Evolutionary conservation across 2,888 invertebrate species (phyloP).

Genomic region (Lypha dubia): DNA sequence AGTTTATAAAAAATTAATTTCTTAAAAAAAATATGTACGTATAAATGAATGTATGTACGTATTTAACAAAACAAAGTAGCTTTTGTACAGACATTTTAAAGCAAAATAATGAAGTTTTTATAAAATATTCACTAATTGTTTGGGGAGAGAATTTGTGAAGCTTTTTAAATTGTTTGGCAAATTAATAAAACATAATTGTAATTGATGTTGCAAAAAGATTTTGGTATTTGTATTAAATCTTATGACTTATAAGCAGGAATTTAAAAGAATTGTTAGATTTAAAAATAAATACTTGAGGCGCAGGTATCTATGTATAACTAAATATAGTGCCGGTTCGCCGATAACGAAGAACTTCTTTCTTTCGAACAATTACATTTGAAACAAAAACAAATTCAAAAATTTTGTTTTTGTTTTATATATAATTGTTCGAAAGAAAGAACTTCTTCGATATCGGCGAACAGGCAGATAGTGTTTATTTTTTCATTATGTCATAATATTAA

Average conservation of each 20-base stretch:
- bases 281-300: background rate
- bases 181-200: background rate
- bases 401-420: too few species aligned
- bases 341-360: too few species aligned
- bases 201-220: background rate
- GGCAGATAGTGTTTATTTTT: too few species aligned
- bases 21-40: background rate
- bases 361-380: too few species aligned
- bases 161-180: background rate
- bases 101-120: background rate
- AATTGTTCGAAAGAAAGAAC: too few species aligned
- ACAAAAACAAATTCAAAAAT: too few species aligned
- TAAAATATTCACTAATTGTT: constrained; percentile 28
- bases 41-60: too few species aligned
- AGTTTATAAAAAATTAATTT: constrained; percentile 52
- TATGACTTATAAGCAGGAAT: background rate
- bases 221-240: background rate
- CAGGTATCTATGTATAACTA: too few species aligned
- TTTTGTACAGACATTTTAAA: background rate
- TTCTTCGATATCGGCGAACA: too few species aligned
- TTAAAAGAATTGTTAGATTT: background rate
- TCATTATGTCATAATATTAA: too few species aligned
- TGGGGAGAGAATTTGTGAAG: background rate
- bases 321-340: too few species aligned
- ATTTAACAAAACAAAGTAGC: background rate